phyloP scores from a whole-genome alignment of 2,797 vertebrate species.

The Argya squamiceps region DNA sequence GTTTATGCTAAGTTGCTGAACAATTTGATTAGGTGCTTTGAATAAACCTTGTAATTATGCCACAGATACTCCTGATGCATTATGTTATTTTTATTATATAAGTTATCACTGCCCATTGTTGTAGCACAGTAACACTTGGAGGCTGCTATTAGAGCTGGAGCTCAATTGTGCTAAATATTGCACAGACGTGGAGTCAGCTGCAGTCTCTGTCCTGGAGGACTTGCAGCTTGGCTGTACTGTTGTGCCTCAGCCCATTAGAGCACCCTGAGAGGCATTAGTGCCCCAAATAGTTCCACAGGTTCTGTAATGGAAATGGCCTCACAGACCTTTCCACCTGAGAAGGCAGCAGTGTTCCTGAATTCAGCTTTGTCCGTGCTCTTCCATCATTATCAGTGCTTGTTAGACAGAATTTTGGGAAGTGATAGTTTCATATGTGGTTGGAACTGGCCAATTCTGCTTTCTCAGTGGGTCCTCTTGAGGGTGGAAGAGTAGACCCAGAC shows the following conservation, averaged over 20 bases:
- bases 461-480: not conserved
- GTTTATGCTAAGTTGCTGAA: conserved; percentile 9
- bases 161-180: not conserved
- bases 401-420: not conserved
- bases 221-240: not conserved
- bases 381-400: not conserved
- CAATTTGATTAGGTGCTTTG: conserved; percentile 44
- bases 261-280: not conserved
- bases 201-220: not conserved
- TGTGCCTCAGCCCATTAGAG: not conserved
- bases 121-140: not conserved
- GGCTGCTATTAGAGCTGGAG: not conserved
- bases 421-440: not conserved
- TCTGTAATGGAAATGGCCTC: not conserved
- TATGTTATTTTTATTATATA: not conserved
- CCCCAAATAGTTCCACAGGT: not conserved
- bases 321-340: not conserved
- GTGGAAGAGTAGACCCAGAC: not conserved
- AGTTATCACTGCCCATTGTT: not conserved
- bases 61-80: not conserved
- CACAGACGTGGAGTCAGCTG: not conserved
- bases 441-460: not conserved
- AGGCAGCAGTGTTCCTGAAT: not conserved
- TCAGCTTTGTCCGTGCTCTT: not conserved
- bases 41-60: conserved; percentile 36